phyloP scores from a whole-genome alignment of 2,797 vertebrate species.

The Phalanger gymnotis region DNA sequence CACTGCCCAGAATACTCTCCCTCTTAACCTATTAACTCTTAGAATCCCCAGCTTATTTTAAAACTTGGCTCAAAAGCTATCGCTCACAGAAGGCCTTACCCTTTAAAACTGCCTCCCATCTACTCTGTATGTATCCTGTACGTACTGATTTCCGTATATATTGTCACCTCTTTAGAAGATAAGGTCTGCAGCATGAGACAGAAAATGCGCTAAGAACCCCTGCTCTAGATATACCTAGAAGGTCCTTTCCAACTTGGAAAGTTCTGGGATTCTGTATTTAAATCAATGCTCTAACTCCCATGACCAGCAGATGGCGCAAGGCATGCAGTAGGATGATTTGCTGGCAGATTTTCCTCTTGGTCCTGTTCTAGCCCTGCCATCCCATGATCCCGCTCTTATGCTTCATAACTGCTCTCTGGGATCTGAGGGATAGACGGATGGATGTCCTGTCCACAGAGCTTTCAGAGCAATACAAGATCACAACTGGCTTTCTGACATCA shows the following conservation, averaged over 20 bases:
- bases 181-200: neutral
- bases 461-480: neutral
- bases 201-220: neutral
- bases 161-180: neutral
- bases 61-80: neutral
- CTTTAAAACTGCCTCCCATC: slow-evolving; percentile 19
- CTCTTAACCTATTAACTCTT: neutral
- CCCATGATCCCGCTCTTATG: neutral
- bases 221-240: neutral
- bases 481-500: neutral
- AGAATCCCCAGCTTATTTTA: neutral
- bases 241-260: neutral
- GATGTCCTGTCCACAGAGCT: neutral
- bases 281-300: neutral
- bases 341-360: neutral
- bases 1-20: neutral
- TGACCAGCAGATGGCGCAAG: neutral
- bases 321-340: neutral
- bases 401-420: neutral
- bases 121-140: slow-evolving; percentile 50
- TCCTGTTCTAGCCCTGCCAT: neutral
- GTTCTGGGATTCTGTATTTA: neutral
- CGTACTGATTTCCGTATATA: neutral
- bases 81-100: neutral
- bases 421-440: neutral